Evolutionary conservation across 2,888 invertebrate genomes (phyloP), one percentile per base, ranked within the genome.

Genomic region (Cantharis nigra): DNA sequence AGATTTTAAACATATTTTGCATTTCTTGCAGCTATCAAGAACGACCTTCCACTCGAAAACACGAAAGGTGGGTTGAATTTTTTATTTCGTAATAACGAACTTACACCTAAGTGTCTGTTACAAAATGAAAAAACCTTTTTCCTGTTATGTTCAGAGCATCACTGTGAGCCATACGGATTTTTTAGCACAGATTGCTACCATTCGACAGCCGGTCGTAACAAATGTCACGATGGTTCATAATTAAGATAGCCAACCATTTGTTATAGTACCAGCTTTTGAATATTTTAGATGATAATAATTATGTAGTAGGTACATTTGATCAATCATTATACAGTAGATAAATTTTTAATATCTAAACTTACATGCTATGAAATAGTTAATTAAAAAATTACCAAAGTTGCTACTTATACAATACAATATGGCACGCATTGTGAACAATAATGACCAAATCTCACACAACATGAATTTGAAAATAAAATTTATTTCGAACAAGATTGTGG

Each of bases 111-210:
- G 49, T 49, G 49, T 49, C 49, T 49, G 49, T 49, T 49, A 49
- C 49, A 30, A 30, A 28, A 30, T 23, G 26, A 10, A 23, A 23
- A 67, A 67, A 18, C 65, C 76, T 76, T 63, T 63, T 76, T 76
- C 76, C 76, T 69, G 76, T 72, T 26, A 23, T 70, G 69, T 76
- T 71, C 62, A 9, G 63, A 70, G 72, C 74, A 63, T 65, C 74
- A 30, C 14, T 69, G 70, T 28, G 69, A 63, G 80, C 80, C 80
- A 80, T 80, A 80, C 79, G 80, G 79, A 80, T 78, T 78, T 75
- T 78, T 80, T 79, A 78, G 77, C 79, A 78, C 81, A 81, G 81
- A 81, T 81, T 81, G 81, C 74, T 76, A 70, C 72, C 79, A 80
- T 79, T 80, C 80, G 81, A 81, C 81, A 81, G 81, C 79, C 80